Conservation (phyloP, 2,797 vertebrate species). For the Lerista edwardsae region DNA sequence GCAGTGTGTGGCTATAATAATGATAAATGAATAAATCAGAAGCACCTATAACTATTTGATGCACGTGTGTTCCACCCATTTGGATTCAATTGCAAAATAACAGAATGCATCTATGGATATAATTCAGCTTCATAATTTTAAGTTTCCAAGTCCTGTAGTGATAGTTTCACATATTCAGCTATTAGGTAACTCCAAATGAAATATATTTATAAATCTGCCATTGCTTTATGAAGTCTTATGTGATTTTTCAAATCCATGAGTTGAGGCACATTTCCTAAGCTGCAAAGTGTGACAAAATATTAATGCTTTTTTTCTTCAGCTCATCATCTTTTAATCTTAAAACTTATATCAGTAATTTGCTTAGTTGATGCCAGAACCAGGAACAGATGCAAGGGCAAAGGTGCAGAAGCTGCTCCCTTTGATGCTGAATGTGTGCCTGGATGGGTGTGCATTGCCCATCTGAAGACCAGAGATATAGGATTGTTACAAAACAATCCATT, state of each 20-base stretch:
- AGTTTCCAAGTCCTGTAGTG: background rate
- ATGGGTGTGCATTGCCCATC: background rate
- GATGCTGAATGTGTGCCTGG: background rate
- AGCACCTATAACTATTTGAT: background rate
- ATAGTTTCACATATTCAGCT: conserved; percentile 3
- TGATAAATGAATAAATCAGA: background rate
- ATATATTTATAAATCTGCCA: conserved; percentile 14
- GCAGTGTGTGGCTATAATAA: background rate
- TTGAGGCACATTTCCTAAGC: background rate
- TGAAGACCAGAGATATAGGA: background rate
- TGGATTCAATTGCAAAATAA: background rate
- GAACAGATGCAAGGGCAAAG: background rate
- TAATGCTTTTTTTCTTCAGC: conserved; percentile 14
- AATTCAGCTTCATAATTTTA: background rate
- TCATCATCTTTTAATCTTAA: conserved; percentile 15
- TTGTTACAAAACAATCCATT: background rate
- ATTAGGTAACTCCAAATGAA: background rate
- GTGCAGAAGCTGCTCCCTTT: background rate
- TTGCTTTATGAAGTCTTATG: background rate
- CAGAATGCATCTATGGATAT: too few species aligned
- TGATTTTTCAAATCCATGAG: conserved; percentile 26
- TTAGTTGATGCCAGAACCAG: background rate
- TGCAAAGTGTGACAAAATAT: conserved; percentile 28
- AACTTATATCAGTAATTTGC: conserved; percentile 4
- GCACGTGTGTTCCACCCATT: background rate